A percentile compares a stretch with the other conserved stretches of the same genome.
Conservation (phyloP, 2,113 vertebrate genomes). For the Pyrgilauda ruficollis region DNA sequence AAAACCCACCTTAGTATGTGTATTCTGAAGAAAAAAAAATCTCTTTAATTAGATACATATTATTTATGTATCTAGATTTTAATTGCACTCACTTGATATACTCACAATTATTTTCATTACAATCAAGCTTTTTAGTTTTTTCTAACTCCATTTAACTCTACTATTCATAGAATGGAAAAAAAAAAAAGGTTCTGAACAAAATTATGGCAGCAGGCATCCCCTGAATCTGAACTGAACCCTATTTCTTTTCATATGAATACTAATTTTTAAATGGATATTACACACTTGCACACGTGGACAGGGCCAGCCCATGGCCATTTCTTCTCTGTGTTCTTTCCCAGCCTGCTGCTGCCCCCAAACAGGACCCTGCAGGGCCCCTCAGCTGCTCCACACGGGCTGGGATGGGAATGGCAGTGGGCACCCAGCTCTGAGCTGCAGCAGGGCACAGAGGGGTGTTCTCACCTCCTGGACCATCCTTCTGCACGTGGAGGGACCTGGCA, state of each 20-base stretch:
- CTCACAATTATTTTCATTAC: constrained; percentile 50
- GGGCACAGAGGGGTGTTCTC: neutral
- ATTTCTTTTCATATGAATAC: neutral
- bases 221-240: neutral
- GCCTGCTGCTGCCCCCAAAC: rapidly evolving
- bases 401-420: rapidly evolving
- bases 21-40: neutral
- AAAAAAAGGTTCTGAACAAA: neutral
- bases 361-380: rapidly evolving
- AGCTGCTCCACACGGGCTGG: rapidly evolving
- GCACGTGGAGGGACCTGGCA: rapidly evolving
- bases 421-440: neutral
- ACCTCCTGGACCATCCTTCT: rapidly evolving
- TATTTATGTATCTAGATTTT: constrained; percentile 42
- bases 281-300: rapidly evolving
- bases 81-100: constrained; percentile 36
- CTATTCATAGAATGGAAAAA: neutral
- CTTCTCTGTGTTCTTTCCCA: neutral
- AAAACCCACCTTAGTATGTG: neutral
- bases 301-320: neutral
- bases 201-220: neutral
- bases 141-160: neutral
- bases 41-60: constrained; percentile 23
- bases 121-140: constrained; percentile 34
- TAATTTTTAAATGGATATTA: neutral